These are phyloP conservation scores for Glaucidium brasilianum DNA, from an alignment of 2,113 vertebrate genomes.

Conservation along the genomic window DNA sequence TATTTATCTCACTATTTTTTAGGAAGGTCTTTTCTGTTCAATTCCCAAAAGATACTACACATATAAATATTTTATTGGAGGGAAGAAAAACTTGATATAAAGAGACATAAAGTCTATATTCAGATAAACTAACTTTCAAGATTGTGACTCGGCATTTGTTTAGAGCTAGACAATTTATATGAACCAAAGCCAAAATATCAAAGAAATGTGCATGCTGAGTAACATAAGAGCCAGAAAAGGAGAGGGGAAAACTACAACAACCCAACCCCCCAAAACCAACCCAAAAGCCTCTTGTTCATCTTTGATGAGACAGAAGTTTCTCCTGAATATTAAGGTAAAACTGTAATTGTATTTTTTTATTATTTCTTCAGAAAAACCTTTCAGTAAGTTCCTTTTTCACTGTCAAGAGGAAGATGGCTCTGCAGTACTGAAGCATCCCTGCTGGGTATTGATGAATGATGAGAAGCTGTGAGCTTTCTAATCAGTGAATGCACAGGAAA, in stretches of 20 bases:
- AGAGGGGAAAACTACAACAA: neutral
- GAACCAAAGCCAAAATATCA: neutral
- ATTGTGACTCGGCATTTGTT: neutral
- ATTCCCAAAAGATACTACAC: neutral
- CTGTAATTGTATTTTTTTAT: neutral
- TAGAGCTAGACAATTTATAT: neutral
- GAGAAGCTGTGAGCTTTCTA: slow-evolving; percentile 34
- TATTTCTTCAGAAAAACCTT: neutral
- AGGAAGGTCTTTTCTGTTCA: neutral
- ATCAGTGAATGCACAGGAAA: slow-evolving; percentile 36
- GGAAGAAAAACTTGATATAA: neutral
- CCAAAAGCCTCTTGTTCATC: neutral
- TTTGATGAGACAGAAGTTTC: slow-evolving; percentile 10
- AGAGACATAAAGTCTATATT: slow-evolving; percentile 7
- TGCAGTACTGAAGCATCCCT: neutral
- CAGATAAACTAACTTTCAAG: neutral
- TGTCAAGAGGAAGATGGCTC: neutral
- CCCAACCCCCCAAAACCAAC: fast-evolving
- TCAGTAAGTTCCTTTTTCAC: neutral
- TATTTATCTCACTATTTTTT: neutral
- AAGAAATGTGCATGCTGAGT: neutral
- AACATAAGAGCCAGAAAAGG: neutral
- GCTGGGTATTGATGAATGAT: slow-evolving; percentile 22
- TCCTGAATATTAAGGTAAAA: neutral
- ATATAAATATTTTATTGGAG: slow-evolving; percentile 44